Evolutionary conservation across 2,888 invertebrate species (phyloP).

Genomic region (Dusona sp.): DNA sequence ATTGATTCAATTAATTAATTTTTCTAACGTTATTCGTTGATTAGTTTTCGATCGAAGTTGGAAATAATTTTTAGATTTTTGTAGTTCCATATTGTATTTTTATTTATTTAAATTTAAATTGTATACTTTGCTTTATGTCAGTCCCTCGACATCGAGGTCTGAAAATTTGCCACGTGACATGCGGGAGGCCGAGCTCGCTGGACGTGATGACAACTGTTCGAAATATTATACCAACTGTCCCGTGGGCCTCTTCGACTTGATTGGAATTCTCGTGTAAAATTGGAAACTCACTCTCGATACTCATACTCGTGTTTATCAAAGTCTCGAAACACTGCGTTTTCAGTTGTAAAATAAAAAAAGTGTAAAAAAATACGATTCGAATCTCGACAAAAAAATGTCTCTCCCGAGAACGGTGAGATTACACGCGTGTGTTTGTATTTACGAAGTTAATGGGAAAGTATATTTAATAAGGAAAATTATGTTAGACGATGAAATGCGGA

Average conservation of each 20-base stretch:
- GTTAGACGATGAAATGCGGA: neutral
- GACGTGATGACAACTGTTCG: constrained; percentile 85
- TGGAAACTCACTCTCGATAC: constrained; percentile 71
- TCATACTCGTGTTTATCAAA: constrained; percentile 30
- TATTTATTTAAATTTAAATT: neutral
- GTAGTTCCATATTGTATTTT: neutral
- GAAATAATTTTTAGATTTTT: neutral
- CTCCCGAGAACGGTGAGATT: neutral
- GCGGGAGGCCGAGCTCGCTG: constrained; percentile 87
- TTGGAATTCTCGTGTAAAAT: constrained; percentile 85
- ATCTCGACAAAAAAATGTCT: neutral
- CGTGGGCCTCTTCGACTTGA: constrained; percentile 86
- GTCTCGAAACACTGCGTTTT: constrained; percentile 19
- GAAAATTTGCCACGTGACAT: constrained; percentile 86
- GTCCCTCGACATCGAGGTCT: constrained; percentile 87
- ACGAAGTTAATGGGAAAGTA: neutral
- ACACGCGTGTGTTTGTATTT: neutral
- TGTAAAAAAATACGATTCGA: neutral
- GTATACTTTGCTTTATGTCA: constrained; percentile 79
- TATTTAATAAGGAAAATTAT: neutral
- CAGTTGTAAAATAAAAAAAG: constrained; percentile 19
- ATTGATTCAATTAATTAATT: constrained; percentile 78
- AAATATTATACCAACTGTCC: constrained; percentile 86
- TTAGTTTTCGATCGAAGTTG: too few species aligned
- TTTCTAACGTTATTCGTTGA: too few species aligned